phyloP scores from a whole-genome alignment of 2,797 vertebrate species.

The Lithobates pipiens region DNA sequence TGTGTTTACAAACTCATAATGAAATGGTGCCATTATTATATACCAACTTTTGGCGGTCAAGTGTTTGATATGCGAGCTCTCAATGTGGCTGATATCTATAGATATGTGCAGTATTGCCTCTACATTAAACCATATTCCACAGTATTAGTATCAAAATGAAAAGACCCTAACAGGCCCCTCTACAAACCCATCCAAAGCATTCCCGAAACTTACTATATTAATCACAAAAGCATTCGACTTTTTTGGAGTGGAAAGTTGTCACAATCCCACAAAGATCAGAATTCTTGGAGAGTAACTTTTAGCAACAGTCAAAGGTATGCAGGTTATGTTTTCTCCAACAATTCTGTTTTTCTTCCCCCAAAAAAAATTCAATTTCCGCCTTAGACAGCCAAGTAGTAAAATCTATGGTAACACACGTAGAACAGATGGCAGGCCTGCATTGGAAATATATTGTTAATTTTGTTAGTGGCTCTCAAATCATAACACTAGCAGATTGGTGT shows the following conservation, averaged over 20 bases:
- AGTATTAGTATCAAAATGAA: too few relatives aligned
- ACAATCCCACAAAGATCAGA: slow-evolving; percentile 16
- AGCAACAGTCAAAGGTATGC: slow-evolving; percentile 27
- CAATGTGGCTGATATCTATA: too few relatives aligned
- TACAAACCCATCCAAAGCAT: background rate
- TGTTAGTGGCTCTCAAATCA: slow-evolving; percentile 53
- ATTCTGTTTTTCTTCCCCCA: slow-evolving; percentile 35
- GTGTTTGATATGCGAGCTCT: too few relatives aligned
- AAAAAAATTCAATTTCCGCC: slow-evolving; percentile 50
- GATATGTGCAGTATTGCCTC: too few relatives aligned
- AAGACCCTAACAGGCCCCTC: background rate
- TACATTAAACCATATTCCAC: too few relatives aligned
- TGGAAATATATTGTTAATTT: slow-evolving; percentile 60
- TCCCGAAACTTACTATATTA: background rate
- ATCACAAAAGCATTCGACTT: background rate
- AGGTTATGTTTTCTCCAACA: slow-evolving; percentile 32
- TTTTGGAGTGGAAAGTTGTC: background rate
- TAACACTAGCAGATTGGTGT: slow-evolving; percentile 54
- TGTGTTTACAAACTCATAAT: too few relatives aligned
- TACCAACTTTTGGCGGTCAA: too few relatives aligned
- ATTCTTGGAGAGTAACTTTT: slow-evolving; percentile 21
- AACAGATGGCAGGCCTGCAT: slow-evolving; percentile 55
- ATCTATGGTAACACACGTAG: slow-evolving; percentile 41
- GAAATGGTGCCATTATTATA: too few relatives aligned
- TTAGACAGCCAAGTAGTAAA: slow-evolving; percentile 39